Conservation (phyloP, 2,888 invertebrate genomes). For the Pseudanteris insignis region DNA sequence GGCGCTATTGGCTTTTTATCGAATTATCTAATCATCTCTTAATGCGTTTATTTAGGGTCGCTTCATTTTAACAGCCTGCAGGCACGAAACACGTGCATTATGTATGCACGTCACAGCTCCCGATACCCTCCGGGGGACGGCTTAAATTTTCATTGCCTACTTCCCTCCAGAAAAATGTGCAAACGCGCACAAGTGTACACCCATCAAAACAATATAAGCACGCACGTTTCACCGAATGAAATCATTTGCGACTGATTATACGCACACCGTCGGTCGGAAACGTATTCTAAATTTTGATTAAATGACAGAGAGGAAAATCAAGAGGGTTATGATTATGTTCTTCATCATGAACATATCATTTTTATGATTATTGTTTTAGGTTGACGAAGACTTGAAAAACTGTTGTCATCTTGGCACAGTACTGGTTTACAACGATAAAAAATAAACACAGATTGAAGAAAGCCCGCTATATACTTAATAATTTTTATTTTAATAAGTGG, state of each 20-base stretch:
- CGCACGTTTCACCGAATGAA: constrained; percentile 12
- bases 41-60: constrained; percentile 15
- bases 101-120: constrained; percentile 1
- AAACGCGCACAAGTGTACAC: constrained; percentile 10
- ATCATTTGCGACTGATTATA: constrained; percentile 4
- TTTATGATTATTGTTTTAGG: too few species aligned
- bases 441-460: too few species aligned
- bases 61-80: constrained; percentile 2
- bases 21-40: constrained; percentile 19
- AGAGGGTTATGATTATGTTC: too few species aligned
- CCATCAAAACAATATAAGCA: constrained; percentile 8
- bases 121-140: constrained; percentile 6
- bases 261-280: not conserved
- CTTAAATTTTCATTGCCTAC: constrained; percentile 17
- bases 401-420: too few species aligned
- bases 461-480: too few species aligned
- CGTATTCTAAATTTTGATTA: constrained; percentile 2
- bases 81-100: constrained; percentile 12
- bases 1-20: constrained; percentile 9
- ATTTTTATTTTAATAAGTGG: too few species aligned
- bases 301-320: constrained; percentile 1
- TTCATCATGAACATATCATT: too few species aligned
- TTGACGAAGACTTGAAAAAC: too few species aligned
- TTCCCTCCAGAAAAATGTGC: constrained; percentile 7
- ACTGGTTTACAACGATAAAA: too few species aligned